Conservation (phyloP, 2,113 vertebrate genomes). For the Chionomys nivalis region DNA sequence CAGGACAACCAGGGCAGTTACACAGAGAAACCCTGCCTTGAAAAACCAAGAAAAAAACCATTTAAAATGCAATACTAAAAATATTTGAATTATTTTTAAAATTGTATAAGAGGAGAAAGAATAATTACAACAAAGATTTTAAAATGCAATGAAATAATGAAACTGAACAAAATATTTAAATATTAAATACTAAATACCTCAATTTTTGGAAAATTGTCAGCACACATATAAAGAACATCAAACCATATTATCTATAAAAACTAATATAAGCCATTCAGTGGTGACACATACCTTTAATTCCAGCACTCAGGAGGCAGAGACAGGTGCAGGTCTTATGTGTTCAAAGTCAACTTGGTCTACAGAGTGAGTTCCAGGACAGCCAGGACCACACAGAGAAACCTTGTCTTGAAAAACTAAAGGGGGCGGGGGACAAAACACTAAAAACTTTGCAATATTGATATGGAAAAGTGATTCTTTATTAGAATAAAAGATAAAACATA, state of each 20-base stretch:
- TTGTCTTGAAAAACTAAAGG: not conserved
- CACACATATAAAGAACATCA: not conserved
- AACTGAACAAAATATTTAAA: not conserved
- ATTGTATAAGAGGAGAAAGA: not conserved
- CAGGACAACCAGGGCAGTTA: not conserved
- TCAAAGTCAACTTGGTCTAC: not conserved
- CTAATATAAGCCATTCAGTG: not conserved
- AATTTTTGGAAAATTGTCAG: not conserved
- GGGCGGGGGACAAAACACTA: too few species aligned
- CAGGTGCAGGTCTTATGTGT: not conserved
- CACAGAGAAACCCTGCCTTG: not conserved
- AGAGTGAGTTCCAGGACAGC: not conserved
- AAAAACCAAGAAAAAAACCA: not conserved
- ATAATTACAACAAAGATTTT: not conserved
- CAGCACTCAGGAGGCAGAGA: not conserved
- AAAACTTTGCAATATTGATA: not conserved
- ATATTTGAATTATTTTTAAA: not conserved
- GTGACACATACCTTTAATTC: not conserved
- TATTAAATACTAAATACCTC: not conserved
- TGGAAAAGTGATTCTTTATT: not conserved
- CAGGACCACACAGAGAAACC: too few species aligned
- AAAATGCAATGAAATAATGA: not conserved
- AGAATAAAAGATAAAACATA: not conserved
- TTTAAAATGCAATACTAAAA: not conserved
- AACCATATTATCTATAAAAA: not conserved